Percentiles rank a stretch among this genome's conserved stretches.
Conservation (phyloP, 2,888 invertebrate species). For the Lasioglossum morio region DNA sequence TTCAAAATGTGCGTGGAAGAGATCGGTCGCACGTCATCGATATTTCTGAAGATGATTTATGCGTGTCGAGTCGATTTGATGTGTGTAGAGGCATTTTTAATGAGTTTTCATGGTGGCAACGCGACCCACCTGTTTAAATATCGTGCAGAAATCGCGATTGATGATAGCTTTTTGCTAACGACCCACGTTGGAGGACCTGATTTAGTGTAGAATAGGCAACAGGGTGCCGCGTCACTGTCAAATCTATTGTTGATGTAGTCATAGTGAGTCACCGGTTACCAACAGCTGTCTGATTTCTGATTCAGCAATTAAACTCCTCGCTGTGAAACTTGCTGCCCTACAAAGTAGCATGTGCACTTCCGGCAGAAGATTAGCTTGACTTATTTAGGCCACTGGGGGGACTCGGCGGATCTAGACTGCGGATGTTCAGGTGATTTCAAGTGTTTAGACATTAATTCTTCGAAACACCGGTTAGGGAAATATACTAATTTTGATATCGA, state of each 20-base stretch:
- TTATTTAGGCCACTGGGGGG: neutral
- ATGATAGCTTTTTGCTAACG: neutral
- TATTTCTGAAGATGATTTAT: neutral
- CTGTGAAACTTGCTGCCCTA: constrained; percentile 35
- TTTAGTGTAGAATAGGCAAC: neutral
- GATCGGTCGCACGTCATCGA: neutral
- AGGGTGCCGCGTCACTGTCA: neutral
- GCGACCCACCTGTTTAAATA: neutral
- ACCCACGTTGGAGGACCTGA: neutral
- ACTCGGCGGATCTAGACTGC: neutral
- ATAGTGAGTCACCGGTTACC: constrained; percentile 57
- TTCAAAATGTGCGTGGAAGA: neutral
- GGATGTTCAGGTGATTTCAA: neutral
- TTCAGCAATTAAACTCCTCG: constrained; percentile 62
- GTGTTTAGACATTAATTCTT: neutral
- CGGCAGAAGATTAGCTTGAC: constrained; percentile 26
- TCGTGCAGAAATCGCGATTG: neutral
- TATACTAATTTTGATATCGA: neutral
- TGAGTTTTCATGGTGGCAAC: neutral
- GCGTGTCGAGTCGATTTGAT: neutral
- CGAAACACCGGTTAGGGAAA: neutral
- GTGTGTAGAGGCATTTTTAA: neutral
- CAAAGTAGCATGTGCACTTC: constrained; percentile 38
- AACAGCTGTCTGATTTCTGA: constrained; percentile 60
- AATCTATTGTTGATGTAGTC: constrained; percentile 29